These are phyloP conservation scores for Autographa gamma DNA, from an alignment of 2,888 invertebrate genomes.

Conservation along the genomic window DNA sequence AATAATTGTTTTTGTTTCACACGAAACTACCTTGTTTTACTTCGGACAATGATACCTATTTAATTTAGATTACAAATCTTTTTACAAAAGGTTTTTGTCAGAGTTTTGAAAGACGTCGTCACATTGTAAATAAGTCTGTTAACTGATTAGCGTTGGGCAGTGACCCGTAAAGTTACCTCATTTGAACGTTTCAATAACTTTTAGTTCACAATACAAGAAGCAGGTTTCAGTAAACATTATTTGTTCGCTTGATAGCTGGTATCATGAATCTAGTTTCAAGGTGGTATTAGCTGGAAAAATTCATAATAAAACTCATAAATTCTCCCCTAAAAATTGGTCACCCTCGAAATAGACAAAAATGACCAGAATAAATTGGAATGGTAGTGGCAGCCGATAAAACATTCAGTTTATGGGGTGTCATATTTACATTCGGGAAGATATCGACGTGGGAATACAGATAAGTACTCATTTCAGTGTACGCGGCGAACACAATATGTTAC, in stretches of 20 bases:
- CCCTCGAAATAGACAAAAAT: conserved; percentile 87
- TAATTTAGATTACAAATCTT: conserved; percentile 54
- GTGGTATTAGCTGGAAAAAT: conserved; percentile 76
- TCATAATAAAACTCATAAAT: conserved; percentile 81
- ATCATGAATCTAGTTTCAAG: conserved; percentile 66
- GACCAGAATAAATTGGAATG: conserved; percentile 89
- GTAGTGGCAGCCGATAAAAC: conserved; percentile 87
- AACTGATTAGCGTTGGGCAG: conserved; percentile 45
- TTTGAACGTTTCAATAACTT: conserved; percentile 45
- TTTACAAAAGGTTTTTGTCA: conserved; percentile 48
- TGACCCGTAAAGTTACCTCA: conserved; percentile 42
- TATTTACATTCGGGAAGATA: conserved; percentile 87
- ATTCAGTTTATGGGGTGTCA: conserved; percentile 89
- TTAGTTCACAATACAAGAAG: conserved; percentile 33
- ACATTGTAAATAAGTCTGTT: conserved; percentile 46
- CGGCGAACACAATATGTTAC: conserved; percentile 65
- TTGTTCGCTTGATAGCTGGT: conserved; percentile 52
- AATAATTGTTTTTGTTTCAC: conserved; percentile 57
- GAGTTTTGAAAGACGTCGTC: conserved; percentile 43
- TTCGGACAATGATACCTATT: conserved; percentile 48
- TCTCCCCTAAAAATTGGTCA: conserved; percentile 85
- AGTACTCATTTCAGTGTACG: conserved; percentile 68
- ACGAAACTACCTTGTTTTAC: conserved; percentile 44
- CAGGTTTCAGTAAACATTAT: conserved; percentile 53
- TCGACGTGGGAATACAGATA: conserved; percentile 82